Base-by-base conservation (phyloP, 2,113 vertebrate species). In the Eulemur macaco region DNA sequence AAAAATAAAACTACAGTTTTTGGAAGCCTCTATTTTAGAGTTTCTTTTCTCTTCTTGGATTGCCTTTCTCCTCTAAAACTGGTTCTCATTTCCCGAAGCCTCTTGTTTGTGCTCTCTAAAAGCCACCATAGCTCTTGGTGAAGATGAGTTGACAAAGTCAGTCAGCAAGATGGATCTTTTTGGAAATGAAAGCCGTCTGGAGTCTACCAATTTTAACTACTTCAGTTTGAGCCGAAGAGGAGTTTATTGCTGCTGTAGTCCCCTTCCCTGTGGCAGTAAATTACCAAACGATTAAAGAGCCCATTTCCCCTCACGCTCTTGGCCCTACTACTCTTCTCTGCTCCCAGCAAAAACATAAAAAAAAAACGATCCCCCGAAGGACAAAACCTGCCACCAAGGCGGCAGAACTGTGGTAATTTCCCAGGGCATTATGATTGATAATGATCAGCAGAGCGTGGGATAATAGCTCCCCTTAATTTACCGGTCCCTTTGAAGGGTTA, bases 401-500 rank as follows among this genome's bases (percentile, higher is more conserved):
- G 37, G 91, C 71, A 39, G 88, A 17, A 4, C 82, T 92, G 82
- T 63, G 94, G 92, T 89, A 93, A 91, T 96, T 95, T 89, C 93
- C 68, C 92, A 92, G 64, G 91, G 98, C 89, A 94, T 95, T 97
- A 25, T 96, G 97, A 98, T 10, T 85, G 92, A 97, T 54, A 84
- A 94, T 60, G 68, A 97, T 94, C 97, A 97, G 92, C 95, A 92
- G 87, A 97, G 97, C 45, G 77, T 94, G 90, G 87, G 76, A 12
- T 92, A 96, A 89, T 21, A 96, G 58, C 86, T 97, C 93, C 92
- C 96, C 96, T 76, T 42, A 86, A 97, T 95, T 96, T 92, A 96
- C 90, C 54, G 56, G 52, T 74, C 89, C 96, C 95, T 92, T 90
- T 71, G 94, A 98, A 98, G 98, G 96, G 98, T 98, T 98, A 97